These are phyloP conservation scores for Calyptommatus sinebrachiatus DNA, from an alignment of 2,113 vertebrate genomes.

Conservation along the genomic window DNA sequence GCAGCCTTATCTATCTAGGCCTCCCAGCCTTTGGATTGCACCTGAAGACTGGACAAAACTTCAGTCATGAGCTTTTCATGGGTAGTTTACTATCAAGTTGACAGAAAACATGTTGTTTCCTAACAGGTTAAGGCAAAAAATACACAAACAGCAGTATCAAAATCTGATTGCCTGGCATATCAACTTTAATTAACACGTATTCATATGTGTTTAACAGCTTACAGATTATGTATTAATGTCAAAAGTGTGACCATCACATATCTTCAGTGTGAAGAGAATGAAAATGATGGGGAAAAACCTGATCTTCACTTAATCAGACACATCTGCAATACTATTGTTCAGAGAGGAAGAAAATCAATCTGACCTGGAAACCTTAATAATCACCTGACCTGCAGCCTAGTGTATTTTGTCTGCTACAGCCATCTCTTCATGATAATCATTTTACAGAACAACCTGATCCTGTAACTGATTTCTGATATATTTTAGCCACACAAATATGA, in stretches of 20 bases:
- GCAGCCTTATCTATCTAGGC: neutral
- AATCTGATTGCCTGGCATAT: neutral
- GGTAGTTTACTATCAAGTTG: too few relatives aligned
- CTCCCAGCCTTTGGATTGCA: neutral
- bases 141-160: neutral
- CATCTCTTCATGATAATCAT: neutral
- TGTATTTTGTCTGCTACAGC: neutral
- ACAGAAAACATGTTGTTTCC: too few relatives aligned
- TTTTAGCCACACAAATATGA: neutral
- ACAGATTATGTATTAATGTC: neutral
- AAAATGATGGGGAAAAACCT: neutral
- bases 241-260: neutral
- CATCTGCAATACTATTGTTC: too few relatives aligned
- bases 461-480: neutral
- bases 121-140: neutral
- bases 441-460: neutral
- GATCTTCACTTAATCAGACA: too few relatives aligned
- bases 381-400: neutral
- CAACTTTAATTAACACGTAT: neutral
- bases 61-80: neutral
- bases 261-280: neutral
- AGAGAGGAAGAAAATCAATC: too few relatives aligned
- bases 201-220: neutral
- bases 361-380: neutral
- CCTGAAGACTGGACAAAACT: neutral